Base-by-base conservation (phyloP, 2,888 invertebrate genomes). In the Yponomeuta malinellus region DNA sequence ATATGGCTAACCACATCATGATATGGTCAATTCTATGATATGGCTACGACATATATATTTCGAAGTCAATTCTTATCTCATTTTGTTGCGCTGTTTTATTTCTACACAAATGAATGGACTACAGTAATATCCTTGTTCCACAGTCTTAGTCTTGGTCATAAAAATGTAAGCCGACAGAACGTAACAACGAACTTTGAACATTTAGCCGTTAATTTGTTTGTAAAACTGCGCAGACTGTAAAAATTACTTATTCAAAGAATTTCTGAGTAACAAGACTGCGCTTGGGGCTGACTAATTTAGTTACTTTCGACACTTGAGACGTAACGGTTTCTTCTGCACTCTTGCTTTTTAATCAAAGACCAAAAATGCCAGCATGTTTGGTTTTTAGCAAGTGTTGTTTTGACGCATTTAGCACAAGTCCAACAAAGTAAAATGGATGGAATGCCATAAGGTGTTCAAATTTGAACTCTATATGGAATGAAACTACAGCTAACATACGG, bases 121-220 rank as follows among this genome's bases (percentile, higher is more conserved):
- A 43, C 43, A 43, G 43, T 43, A 59, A 59, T 59, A 59, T 59
- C 52, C 15, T 59, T 15, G 52, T 15, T 59, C 43, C 43, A 8
- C 52, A 15, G 52, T 59, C 52, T 59, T 12, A 59, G 15, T 48
- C 69, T 23, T 75, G 82, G 82, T 84, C 90, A 84, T 90, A 89
- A 90, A 89, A 86, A 85, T 85, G 83, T 80, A 87, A 86, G 83
- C 86, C 64, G 29, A 64, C 64, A 64, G 29, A 64, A 64, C 64
- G 29, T 64, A 64, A 64, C 64, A 64, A 75, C 80, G 77, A 89
- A 88, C 84, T 90, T 91, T 90, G 88, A 88, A 89, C 87, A 89
- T 89, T 85, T 86, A 85, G 84, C 81, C 87, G 88, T 88, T 91
- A 91, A 92, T 91, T 91, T 92, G 89, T 91, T 89, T 88, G 90